These are phyloP conservation scores for Orientallactaga sibirica DNA, from an alignment of 2,797 vertebrate species.

Conservation along the genomic window DNA sequence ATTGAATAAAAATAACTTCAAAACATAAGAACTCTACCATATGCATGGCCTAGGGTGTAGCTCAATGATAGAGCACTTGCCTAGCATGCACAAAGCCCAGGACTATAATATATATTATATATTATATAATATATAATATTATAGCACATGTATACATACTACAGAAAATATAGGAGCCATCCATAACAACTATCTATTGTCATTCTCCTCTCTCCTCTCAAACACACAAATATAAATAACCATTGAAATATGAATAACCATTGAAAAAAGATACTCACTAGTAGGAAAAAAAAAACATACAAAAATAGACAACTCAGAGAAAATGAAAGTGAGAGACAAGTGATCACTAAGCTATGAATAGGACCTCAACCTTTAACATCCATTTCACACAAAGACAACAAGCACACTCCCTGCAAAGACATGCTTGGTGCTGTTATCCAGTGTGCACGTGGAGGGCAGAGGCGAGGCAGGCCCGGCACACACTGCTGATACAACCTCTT, in stretches of 20 bases:
- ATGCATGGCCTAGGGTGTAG: background rate
- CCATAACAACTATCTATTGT: background rate
- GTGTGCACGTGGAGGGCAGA: background rate
- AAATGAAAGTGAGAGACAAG: background rate
- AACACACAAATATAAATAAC: background rate
- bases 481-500: background rate
- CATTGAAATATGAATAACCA: slow-evolving; percentile 5
- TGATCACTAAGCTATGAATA: background rate
- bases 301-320: slow-evolving; percentile 14
- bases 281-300: background rate
- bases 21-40: background rate
- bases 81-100: background rate
- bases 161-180: background rate
- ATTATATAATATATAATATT: background rate
- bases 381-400: background rate
- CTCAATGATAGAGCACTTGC: background rate
- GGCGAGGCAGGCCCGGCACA: background rate
- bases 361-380: background rate
- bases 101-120: background rate
- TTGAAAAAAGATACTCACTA: background rate
- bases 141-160: background rate
- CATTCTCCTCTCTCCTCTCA: background rate
- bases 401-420: background rate
- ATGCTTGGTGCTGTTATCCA: background rate
- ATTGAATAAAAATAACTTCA: slow-evolving; percentile 51